Evolutionary conservation across 2,113 vertebrate genomes (phyloP).

Genomic region (Gnathonemus echidnorhynchus): DNA sequence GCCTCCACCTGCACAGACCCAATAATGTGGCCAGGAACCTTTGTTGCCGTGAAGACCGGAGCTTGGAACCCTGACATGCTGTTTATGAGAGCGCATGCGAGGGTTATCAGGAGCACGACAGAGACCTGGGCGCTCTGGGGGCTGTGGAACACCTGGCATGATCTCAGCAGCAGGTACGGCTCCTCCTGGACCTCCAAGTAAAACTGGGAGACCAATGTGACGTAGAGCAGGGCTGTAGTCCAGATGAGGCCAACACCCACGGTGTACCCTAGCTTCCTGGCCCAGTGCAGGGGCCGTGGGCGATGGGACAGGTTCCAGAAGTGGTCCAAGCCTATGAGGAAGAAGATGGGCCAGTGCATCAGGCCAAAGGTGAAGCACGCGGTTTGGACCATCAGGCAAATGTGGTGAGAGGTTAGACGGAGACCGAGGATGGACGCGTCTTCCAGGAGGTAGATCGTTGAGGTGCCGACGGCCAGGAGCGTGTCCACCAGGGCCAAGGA

Average conservation of each 20-base stretch:
- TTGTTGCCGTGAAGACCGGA: not conserved
- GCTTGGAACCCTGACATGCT: slow-evolving; percentile 28
- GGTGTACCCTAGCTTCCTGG: slow-evolving; percentile 40
- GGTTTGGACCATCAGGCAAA: slow-evolving; percentile 71
- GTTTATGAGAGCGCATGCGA: slow-evolving; percentile 37
- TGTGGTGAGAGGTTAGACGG: slow-evolving; percentile 65
- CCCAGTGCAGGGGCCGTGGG: slow-evolving; percentile 13
- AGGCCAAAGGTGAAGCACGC: slow-evolving; percentile 50
- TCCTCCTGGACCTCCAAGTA: slow-evolving; percentile 36
- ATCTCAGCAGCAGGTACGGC: slow-evolving; percentile 11
- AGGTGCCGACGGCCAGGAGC: slow-evolving; percentile 45
- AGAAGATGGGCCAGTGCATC: slow-evolving; percentile 61
- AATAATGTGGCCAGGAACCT: not conserved
- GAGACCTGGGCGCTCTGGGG: slow-evolving; percentile 57
- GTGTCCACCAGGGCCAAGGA: slow-evolving; percentile 67
- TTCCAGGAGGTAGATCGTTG: slow-evolving; percentile 50
- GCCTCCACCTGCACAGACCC: not conserved
- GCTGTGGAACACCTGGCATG: slow-evolving; percentile 56
- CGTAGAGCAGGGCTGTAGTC: slow-evolving; percentile 45
- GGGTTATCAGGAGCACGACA: slow-evolving; percentile 42
- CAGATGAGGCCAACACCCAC: slow-evolving; percentile 51
- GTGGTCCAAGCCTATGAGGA: slow-evolving; percentile 61
- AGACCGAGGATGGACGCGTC: slow-evolving; percentile 54
- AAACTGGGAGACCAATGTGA: slow-evolving; percentile 47
- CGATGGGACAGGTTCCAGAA: slow-evolving; percentile 44